A percentile compares a stretch with the other conserved stretches of the same genome.
Conservation (phyloP, 37 sponge, comb jelly and placozoan species). For the Chondrosia reniformis region DNA sequence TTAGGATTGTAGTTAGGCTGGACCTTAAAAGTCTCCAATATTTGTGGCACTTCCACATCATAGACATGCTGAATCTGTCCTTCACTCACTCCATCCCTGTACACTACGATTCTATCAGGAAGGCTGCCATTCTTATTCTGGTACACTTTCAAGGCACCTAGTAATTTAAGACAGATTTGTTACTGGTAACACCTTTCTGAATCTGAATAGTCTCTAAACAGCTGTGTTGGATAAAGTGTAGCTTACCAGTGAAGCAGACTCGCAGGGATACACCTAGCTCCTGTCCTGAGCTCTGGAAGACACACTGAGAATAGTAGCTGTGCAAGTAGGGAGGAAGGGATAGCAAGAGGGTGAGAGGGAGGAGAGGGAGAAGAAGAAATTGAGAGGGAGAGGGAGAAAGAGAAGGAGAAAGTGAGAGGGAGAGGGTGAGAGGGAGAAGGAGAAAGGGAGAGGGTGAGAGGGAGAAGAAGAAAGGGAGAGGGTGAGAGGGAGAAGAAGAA, state of each 20-base stretch:
- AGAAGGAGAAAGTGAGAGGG: no score
- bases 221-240: no score
- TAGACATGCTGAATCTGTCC: conserved; percentile 66
- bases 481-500: no score
- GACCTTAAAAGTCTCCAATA: conserved; percentile 46
- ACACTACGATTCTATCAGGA: conserved; percentile 91
- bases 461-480: no score
- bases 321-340: no score
- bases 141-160: conserved; percentile 67
- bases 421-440: no score
- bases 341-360: no score
- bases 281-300: conserved; percentile 88
- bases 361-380: no score
- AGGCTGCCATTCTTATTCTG: conserved; percentile 60
- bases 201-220: no score
- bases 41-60: conserved; percentile 78
- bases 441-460: not conserved
- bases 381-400: no score
- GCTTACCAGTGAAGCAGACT: conserved; percentile 60
- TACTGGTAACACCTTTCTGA: no score
- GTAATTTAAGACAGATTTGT: not conserved
- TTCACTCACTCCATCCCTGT: conserved; percentile 96
- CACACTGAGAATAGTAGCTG: conserved; percentile 82
- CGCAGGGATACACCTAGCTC: conserved; percentile 84
- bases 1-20: conserved; percentile 65